These are phyloP conservation scores for Catalaphyllia jardinei DNA, from an alignment of 64 coral and sea anemone species.

Conservation along the genomic window DNA sequence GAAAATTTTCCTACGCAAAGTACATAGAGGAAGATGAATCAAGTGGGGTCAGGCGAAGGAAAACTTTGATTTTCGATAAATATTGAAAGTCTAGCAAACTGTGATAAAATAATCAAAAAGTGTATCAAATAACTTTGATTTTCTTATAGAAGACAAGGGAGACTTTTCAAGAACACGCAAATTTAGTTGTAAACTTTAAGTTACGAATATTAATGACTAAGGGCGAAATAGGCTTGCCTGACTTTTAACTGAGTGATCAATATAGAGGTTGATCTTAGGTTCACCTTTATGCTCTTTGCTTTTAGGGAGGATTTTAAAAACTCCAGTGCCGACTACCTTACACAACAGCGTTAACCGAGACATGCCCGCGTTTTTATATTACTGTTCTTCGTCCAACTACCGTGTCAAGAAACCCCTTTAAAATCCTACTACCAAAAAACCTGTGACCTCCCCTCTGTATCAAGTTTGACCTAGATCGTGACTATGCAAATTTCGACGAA, in stretches of 20 bases:
- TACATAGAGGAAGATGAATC: not conserved
- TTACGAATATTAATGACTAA: not conserved
- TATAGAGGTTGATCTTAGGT: not conserved
- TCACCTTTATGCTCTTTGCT: not conserved
- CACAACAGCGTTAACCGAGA: not conserved
- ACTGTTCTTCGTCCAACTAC: not conserved
- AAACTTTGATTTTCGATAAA: not conserved
- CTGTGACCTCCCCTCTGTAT: not conserved
- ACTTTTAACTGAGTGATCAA: constrained; percentile 3
- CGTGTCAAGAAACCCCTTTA: not conserved
- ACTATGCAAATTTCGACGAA: constrained; percentile 15
- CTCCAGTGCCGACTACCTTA: not conserved
- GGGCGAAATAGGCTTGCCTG: not conserved
- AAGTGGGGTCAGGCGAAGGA: not conserved
- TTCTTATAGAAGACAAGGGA: not conserved
- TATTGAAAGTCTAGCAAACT: not conserved
- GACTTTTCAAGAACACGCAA: constrained; percentile 28
- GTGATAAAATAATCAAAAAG: not conserved
- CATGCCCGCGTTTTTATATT: not conserved
- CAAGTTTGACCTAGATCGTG: not conserved
- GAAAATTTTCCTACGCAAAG: not conserved
- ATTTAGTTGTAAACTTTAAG: not conserved
- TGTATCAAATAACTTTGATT: constrained; percentile 14
- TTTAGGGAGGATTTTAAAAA: not conserved
- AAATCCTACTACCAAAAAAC: not conserved